These are phyloP conservation scores for Proteles cristata DNA, from an alignment of 2,113 vertebrate species.

Conservation along the genomic window DNA sequence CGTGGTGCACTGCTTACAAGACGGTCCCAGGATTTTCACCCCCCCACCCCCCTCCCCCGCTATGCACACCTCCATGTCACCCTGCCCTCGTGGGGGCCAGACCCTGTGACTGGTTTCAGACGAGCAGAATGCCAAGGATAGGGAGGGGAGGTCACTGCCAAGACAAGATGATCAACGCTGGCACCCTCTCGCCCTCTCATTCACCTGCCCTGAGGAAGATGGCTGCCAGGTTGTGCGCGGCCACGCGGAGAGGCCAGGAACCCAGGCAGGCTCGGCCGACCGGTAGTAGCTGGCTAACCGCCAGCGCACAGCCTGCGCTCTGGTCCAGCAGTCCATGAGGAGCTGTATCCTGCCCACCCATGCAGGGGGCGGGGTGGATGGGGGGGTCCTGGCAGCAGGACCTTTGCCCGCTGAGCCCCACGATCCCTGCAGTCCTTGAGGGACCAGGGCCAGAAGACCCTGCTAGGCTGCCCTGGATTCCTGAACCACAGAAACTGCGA, in stretches of 20 bases:
- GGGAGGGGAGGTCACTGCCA: neutral
- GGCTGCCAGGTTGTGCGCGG: neutral
- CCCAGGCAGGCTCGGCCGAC: neutral
- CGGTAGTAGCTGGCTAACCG: neutral
- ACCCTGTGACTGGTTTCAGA: neutral
- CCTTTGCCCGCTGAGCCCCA: neutral
- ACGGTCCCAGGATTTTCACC: neutral
- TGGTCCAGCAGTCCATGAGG: neutral
- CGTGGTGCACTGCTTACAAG: neutral
- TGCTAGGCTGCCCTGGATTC: neutral
- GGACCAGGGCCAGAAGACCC: neutral
- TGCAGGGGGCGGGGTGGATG: neutral
- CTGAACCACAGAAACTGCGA: neutral
- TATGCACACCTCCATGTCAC: neutral
- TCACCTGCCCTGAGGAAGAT: neutral
- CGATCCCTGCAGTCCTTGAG: neutral
- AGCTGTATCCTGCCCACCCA: neutral
- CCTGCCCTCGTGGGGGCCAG: accelerated
- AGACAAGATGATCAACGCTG: neutral
- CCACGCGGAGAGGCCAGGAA: neutral
- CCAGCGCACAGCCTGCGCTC: neutral
- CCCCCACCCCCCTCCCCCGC: neutral
- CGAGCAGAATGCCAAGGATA: neutral
- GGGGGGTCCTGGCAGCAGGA: neutral
- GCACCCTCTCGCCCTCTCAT: neutral